Conservation (phyloP, 2,888 invertebrate genomes). For the Mimumesa dahlbomi region DNA sequence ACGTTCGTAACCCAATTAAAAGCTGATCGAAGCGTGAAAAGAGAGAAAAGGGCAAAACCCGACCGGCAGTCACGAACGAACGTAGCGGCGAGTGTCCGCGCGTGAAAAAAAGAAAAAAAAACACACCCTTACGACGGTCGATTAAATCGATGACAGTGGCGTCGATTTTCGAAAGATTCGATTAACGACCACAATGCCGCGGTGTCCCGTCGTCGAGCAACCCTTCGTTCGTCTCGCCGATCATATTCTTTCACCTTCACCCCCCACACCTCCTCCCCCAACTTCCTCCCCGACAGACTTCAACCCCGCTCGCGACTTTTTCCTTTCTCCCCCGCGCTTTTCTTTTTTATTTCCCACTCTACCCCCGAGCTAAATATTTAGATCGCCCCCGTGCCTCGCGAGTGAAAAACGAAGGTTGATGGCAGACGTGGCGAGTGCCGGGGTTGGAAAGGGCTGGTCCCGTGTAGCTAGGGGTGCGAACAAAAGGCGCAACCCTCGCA, state of each 20-base stretch:
- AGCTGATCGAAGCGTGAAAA: slow-evolving; percentile 39
- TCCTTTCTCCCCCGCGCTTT: slow-evolving; percentile 1
- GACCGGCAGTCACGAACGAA: too few relatives aligned
- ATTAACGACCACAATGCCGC: slow-evolving; percentile 57
- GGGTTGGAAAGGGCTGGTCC: slow-evolving; percentile 27
- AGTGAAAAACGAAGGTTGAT: slow-evolving; percentile 37
- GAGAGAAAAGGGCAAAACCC: too few relatives aligned
- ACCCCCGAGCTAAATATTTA: slow-evolving; percentile 52
- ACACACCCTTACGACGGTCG: slow-evolving; percentile 40
- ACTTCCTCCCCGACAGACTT: not conserved
- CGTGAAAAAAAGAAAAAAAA: slow-evolving; percentile 39
- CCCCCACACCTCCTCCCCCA: too few relatives aligned
- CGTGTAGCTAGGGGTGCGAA: slow-evolving; percentile 44
- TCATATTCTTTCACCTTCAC: not conserved
- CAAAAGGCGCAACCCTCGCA: slow-evolving; percentile 55
- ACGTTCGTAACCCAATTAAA: slow-evolving; percentile 58
- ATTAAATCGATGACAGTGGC: slow-evolving; percentile 44
- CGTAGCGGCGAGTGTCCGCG: not conserved
- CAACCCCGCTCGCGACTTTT: not conserved
- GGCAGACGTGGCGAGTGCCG: slow-evolving; percentile 18
- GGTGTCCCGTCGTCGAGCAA: slow-evolving; percentile 12
- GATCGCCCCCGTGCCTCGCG: slow-evolving; percentile 29
- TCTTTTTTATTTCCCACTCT: slow-evolving; percentile 7
- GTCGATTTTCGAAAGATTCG: slow-evolving; percentile 65
- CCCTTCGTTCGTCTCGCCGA: slow-evolving; percentile 8